phyloP scores from a whole-genome alignment of 1,140 invertebrate species.

The Linepithema humile region DNA sequence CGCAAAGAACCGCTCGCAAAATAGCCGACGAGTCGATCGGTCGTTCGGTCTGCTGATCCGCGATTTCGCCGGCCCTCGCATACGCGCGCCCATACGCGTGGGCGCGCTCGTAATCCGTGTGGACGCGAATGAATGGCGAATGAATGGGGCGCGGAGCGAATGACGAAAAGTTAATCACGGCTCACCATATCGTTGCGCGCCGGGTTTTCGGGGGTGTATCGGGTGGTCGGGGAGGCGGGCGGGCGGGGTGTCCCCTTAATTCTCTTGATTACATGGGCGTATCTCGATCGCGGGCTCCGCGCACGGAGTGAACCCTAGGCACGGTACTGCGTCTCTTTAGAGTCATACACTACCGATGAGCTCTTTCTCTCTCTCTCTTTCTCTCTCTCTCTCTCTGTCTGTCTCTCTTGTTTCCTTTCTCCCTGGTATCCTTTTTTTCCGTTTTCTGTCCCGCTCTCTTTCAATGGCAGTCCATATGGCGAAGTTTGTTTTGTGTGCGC shows the following conservation, averaged over 20 bases:
- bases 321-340: slow-evolving; percentile 45
- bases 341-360: slow-evolving; percentile 32
- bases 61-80: slow-evolving; percentile 59
- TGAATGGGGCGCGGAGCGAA: slow-evolving; percentile 82
- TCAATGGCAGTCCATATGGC: slow-evolving; percentile 72
- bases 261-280: slow-evolving; percentile 85
- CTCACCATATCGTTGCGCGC: slow-evolving; percentile 80
- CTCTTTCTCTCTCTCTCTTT: slow-evolving; percentile 38
- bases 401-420: slow-evolving; percentile 42
- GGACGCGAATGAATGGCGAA: slow-evolving; percentile 84
- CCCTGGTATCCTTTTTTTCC: not conserved
- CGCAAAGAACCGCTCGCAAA: not conserved
- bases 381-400: slow-evolving; percentile 33
- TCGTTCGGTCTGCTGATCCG: slow-evolving; percentile 66
- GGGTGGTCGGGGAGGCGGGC: slow-evolving; percentile 44
- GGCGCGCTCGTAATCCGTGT: slow-evolving; percentile 79
- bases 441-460: slow-evolving; percentile 37
- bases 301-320: slow-evolving; percentile 57
- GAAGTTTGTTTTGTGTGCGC: slow-evolving; percentile 74
- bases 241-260: slow-evolving; percentile 72
- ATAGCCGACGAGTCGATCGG: slow-evolving; percentile 38
- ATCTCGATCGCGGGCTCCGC: slow-evolving; percentile 70
- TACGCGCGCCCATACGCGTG: slow-evolving; percentile 58
- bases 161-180: slow-evolving; percentile 85
- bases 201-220: slow-evolving; percentile 78